These are phyloP conservation scores for Hypanus sabinus DNA, from an alignment of 2,113 vertebrate genomes.

Conservation along the genomic window DNA sequence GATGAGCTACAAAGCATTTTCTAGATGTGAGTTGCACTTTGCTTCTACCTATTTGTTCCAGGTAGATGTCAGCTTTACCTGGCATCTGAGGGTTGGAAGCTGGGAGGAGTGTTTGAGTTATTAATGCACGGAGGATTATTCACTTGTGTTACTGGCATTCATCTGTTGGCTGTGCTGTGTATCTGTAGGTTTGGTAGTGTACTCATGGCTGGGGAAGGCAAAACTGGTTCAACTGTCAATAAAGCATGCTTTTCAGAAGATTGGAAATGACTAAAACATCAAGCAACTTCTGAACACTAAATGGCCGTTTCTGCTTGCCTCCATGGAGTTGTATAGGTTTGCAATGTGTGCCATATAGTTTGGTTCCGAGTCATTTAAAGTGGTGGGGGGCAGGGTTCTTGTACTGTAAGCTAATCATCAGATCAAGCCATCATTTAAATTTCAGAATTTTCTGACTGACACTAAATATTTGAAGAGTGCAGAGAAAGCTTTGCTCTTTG, in stretches of 20 bases:
- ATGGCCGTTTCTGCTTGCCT: background rate
- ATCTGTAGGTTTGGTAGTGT: background rate
- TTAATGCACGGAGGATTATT: background rate
- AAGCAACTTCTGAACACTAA: background rate
- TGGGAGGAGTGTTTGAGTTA: background rate
- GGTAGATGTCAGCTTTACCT: background rate
- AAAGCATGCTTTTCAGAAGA: background rate
- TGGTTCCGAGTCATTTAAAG: background rate
- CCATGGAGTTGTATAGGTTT: background rate
- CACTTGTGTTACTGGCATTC: background rate
- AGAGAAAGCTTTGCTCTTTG: background rate
- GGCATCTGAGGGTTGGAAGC: background rate
- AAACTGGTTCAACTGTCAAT: background rate
- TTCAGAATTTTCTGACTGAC: background rate
- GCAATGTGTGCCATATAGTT: background rate
- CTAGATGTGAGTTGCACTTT: background rate
- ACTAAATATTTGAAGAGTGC: background rate
- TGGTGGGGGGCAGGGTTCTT: background rate
- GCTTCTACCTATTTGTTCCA: background rate
- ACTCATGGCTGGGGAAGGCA: background rate
- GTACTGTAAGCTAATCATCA: background rate
- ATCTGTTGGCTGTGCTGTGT: background rate
- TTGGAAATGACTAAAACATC: constrained; percentile 1
- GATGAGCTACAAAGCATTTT: background rate
- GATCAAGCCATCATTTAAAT: background rate